Base-by-base conservation (phyloP, 2,888 invertebrate genomes). In the Flexamia atlantica region DNA sequence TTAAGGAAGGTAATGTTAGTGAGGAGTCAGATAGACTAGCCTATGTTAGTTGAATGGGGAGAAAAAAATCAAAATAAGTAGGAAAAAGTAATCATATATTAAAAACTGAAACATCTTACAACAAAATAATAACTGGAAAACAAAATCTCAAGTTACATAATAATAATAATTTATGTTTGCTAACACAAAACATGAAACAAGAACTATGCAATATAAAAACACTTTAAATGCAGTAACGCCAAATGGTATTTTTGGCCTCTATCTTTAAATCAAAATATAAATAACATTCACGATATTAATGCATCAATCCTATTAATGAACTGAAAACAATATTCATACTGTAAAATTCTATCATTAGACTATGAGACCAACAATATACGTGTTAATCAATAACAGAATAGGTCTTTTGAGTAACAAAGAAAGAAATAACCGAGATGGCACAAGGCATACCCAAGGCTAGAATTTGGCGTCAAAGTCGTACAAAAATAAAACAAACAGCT, bases 31-130 rank as follows among this genome's bases (percentile, higher is more conserved):
- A 84, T 82, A 79, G 64, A 46, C 81, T 42, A 83, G 79, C 79
- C 79, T 83, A 79, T 64, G 84, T 81, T 74, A 84, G 81, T 81
- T 57, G 72, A 84, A 81, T 57, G 72, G 60, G 81, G 80, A 74
- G 28, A 72, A 70, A 53, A 64, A 81, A 81, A 74, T 32, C 32
- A 60, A 84, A 81, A 81, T 70, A 70, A 81, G 42, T 81, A 81
- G 36, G 64, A 84, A 80, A 84, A 84, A 84, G 80, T 81, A 81
- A 84, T 80, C 84, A 81, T 84, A 84, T 84, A 84, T 84, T 84
- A 84, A 84, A 84, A 84, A 84, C 64, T 64, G 81, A 84, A 84
- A 84, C 84, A 84, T 81, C 70, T 84, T 81, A 84, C 84, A 84
- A 84, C 84, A 84, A 84, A 81, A 84, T 84, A 84, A 84, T 84